Base-by-base conservation (phyloP, 2,888 invertebrate genomes). In the Cheilosia soror region DNA sequence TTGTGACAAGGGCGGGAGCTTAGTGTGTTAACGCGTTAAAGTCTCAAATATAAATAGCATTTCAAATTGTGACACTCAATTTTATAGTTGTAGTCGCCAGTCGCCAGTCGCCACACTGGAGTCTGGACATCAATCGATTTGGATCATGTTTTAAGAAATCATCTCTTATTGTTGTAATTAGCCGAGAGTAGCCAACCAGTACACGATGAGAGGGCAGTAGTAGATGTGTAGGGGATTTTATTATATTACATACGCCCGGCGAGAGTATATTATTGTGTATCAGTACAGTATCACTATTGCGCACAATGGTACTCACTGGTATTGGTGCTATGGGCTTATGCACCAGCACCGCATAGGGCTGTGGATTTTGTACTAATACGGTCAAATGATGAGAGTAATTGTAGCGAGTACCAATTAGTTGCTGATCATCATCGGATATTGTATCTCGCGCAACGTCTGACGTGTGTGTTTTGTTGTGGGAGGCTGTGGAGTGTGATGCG, bases 41-140 rank as follows among this genome's bases (percentile, higher is more conserved):
- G 65, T 65, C 79, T 79, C 65, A 66, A 72, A 72, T 72, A 51
- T 65, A 63, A 79, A 79, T 79, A 79, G 72, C 42, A 57, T 81
- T 63, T 63, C 57, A 68, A 31, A 65, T 63, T 49, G 69, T 62
- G 44, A 62, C 40, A 73, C 60, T 53, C 73, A 80, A 75, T 80
- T 73, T 40, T 73, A 53, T 65, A 55, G 37, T 40, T 65, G 60
- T 60, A 15, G 37, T 65, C 71, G 63, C 63, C 69, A 11, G 20
- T 20, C 20, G 20, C 20, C 20, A 40, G 69, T 71, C 55, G 51
- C n/a, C 25, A 51, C 25, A 51, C 20, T 20, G 20, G 20, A 20
- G 20, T 20, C 53, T 62, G 72, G 78, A 47, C 85, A 68, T 80
- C 76, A 81, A 85, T 85, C 57, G 76, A 81, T 80, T 76, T 68